Percentiles rank a stretch among this genome's conserved stretches.
Conservation (phyloP, 2,797 vertebrate genomes). For the Enteromius treurensis region DNA sequence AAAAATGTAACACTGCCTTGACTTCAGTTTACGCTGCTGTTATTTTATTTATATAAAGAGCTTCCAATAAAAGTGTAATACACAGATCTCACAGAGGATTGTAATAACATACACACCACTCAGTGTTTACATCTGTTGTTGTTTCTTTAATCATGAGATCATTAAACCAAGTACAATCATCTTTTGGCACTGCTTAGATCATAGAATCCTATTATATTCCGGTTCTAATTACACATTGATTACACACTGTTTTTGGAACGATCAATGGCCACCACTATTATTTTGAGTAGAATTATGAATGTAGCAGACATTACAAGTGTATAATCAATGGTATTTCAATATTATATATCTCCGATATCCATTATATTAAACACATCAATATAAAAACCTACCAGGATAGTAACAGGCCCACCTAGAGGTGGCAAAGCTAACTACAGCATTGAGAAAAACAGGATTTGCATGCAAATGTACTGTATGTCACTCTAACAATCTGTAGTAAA, state of each 20-base stretch:
- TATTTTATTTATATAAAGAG: constrained; percentile 36
- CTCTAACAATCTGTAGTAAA: neutral
- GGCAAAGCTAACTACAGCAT: neutral
- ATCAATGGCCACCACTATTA: neutral
- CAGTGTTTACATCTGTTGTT: constrained; percentile 8
- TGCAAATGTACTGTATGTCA: neutral
- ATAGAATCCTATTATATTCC: neutral
- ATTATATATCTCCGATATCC: neutral
- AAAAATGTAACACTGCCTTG: constrained; percentile 64
- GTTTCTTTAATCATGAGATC: constrained; percentile 5
- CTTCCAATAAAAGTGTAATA: constrained; percentile 21
- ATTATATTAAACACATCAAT: neutral
- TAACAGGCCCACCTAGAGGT: constrained; percentile 34
- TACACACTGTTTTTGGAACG: neutral
- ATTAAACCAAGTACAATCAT: neutral
- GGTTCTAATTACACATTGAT: neutral
- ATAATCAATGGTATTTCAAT: neutral
- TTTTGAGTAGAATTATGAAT: neutral
- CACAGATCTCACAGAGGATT: constrained; percentile 30
- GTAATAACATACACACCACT: constrained; percentile 1
- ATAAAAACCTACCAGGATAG: neutral
- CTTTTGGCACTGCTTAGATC: neutral
- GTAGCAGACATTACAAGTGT: neutral
- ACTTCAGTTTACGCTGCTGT: constrained; percentile 48
- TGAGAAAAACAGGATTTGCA: neutral